Percentiles rank a stretch among this genome's conserved stretches.
phyloP scores from a whole-genome alignment of 2,888 invertebrate genomes.

The Neria commutata region DNA sequence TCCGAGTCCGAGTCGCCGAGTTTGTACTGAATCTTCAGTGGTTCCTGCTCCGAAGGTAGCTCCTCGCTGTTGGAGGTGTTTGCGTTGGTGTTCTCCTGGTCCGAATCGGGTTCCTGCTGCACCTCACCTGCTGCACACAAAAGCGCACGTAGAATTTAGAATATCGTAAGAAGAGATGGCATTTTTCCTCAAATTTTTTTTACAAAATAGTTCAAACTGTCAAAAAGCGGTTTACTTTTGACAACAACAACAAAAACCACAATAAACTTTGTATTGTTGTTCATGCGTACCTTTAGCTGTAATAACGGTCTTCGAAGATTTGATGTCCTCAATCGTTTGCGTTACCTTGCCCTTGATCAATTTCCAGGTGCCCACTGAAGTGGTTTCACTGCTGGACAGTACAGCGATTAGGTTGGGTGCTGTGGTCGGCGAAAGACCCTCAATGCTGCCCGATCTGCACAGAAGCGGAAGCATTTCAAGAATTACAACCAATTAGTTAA shows the following conservation, averaged over 20 bases:
- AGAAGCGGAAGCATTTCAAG: too few species aligned
- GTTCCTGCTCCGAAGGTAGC: slow-evolving; percentile 42
- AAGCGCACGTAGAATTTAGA: background rate
- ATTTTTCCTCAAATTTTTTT: too few species aligned
- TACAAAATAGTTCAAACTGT: too few species aligned
- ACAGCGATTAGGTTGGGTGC: slow-evolving; percentile 46
- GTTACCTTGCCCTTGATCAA: slow-evolving; percentile 61
- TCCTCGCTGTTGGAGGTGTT: slow-evolving; percentile 54
- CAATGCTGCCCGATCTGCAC: slow-evolving; percentile 59
- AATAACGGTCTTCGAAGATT: slow-evolving; percentile 54
- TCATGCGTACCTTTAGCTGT: slow-evolving; percentile 30
- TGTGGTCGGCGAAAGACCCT: slow-evolving; percentile 51
- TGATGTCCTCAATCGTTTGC: slow-evolving; percentile 61
- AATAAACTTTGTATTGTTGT: too few species aligned
- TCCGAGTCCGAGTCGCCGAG: slow-evolving; percentile 51
- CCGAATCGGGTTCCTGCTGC: slow-evolving; percentile 53
- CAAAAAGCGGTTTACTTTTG: too few species aligned
- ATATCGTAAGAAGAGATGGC: too few species aligned
- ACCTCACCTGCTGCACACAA: slow-evolving; percentile 29
- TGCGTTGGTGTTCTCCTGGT: slow-evolving; percentile 51
- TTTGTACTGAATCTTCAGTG: slow-evolving; percentile 10
- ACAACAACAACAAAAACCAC: too few species aligned
- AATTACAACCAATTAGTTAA: too few species aligned
- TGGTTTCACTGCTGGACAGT: slow-evolving; percentile 46
- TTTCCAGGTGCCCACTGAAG: slow-evolving; percentile 59